Evolutionary conservation across 2,113 vertebrate genomes (phyloP).

Genomic region (Neodon shergylaensis): DNA sequence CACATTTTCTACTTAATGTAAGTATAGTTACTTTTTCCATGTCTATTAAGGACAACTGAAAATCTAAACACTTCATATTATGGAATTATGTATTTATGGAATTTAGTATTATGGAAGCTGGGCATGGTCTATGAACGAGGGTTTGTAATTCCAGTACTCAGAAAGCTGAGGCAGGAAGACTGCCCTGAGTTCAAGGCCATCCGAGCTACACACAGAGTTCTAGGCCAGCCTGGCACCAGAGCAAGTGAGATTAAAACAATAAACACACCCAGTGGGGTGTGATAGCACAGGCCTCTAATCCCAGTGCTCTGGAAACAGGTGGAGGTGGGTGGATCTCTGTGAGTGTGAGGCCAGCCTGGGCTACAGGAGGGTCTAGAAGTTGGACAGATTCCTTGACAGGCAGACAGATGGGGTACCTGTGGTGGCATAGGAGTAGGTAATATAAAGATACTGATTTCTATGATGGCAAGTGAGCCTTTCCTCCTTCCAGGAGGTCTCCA

Average conservation of each 20-base stretch:
- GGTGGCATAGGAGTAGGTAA: background rate
- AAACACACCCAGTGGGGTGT: background rate
- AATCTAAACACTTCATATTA: slow-evolving; percentile 52
- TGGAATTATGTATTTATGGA: background rate
- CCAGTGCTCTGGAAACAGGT: background rate
- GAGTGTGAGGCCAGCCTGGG: background rate
- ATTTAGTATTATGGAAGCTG: slow-evolving; percentile 43
- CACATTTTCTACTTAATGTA: background rate
- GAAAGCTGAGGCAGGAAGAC: background rate
- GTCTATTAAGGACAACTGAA: slow-evolving; percentile 67
- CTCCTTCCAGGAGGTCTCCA: background rate
- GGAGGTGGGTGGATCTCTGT: background rate
- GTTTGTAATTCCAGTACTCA: background rate
- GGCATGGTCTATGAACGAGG: background rate
- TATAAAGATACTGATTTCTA: background rate
- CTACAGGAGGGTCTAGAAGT: background rate
- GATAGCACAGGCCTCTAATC: background rate
- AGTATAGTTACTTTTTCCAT: slow-evolving; percentile 50
- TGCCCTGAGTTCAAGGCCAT: background rate
- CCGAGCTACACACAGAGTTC: background rate
- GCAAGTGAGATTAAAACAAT: background rate
- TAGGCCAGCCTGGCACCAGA: background rate
- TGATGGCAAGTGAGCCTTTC: background rate
- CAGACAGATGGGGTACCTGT: background rate
- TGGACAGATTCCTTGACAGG: background rate